phyloP scores from a whole-genome alignment of 1,140 invertebrate genomes.

The Magallana angulata region DNA sequence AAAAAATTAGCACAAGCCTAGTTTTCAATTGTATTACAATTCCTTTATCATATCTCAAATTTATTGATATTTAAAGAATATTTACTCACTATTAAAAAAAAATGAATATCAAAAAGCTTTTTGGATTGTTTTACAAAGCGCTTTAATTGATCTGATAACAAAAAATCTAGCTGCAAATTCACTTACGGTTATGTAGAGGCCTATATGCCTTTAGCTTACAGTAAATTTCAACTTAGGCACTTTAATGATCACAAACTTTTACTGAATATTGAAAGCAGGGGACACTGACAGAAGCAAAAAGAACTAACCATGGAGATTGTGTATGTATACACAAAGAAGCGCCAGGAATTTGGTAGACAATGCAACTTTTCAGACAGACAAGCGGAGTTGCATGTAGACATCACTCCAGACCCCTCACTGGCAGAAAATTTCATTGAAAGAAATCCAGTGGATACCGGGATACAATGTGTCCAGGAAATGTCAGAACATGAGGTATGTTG shows the following conservation, averaged over 20 bases:
- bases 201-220: neutral
- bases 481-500: slow-evolving; percentile 80
- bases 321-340: slow-evolving; percentile 80
- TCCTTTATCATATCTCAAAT: too few species aligned
- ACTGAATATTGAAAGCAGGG: neutral
- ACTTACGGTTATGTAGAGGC: too few species aligned
- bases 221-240: neutral
- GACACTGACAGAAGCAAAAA: neutral
- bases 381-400: slow-evolving; percentile 87
- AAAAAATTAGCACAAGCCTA: too few species aligned
- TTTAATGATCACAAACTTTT: neutral
- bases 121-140: too few species aligned
- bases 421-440: slow-evolving; percentile 86
- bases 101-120: too few species aligned
- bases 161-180: too few species aligned
- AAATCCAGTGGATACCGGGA: slow-evolving; percentile 80
- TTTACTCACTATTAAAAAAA: too few species aligned
- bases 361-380: slow-evolving; percentile 86
- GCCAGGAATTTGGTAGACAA: slow-evolving; percentile 79
- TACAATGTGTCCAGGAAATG: slow-evolving; percentile 80
- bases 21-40: too few species aligned
- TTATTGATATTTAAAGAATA: too few species aligned
- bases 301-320: slow-evolving; percentile 78
- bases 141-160: too few species aligned
- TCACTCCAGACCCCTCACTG: slow-evolving; percentile 85